Conservation (phyloP, 37 sponge, comb jelly and placozoan species). For the Ephydatia muelleri region DNA sequence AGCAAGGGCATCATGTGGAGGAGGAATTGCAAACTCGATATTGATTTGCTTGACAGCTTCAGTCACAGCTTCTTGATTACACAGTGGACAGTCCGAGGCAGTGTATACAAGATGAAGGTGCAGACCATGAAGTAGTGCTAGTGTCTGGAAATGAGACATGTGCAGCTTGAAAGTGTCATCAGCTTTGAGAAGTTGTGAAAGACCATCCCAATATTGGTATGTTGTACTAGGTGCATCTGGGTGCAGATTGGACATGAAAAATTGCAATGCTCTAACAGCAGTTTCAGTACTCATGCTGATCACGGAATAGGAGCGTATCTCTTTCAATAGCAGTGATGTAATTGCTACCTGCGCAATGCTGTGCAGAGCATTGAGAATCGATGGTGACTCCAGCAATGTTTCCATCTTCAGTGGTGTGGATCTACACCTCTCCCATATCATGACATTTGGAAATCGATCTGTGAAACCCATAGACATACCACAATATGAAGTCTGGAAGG, state of each 20-base stretch:
- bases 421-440: constrained; percentile 18
- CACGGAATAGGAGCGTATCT: neutral
- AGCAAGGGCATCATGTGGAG: neutral
- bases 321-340: neutral
- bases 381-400: neutral
- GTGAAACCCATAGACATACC: too few relatives aligned
- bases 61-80: neutral
- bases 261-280: neutral
- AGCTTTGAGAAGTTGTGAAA: neutral
- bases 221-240: neutral
- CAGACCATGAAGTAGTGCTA: constrained; percentile 5
- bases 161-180: neutral
- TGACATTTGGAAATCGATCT: neutral
- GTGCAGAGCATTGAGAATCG: neutral
- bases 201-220: neutral
- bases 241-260: neutral
- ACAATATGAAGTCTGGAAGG: neutral
- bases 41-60: neutral
- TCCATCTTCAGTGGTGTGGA: neutral
- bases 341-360: neutral
- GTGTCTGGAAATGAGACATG: constrained; percentile 2
- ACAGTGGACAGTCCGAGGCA: neutral
- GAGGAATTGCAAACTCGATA: neutral
- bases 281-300: constrained; percentile 4
- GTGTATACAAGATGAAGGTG: constrained; percentile 4